Percentiles rank a stretch among this genome's conserved stretches.
These are phyloP conservation scores for Gerris buenoi DNA, from an alignment of 1,140 invertebrate genomes.

Conservation along the genomic window DNA sequence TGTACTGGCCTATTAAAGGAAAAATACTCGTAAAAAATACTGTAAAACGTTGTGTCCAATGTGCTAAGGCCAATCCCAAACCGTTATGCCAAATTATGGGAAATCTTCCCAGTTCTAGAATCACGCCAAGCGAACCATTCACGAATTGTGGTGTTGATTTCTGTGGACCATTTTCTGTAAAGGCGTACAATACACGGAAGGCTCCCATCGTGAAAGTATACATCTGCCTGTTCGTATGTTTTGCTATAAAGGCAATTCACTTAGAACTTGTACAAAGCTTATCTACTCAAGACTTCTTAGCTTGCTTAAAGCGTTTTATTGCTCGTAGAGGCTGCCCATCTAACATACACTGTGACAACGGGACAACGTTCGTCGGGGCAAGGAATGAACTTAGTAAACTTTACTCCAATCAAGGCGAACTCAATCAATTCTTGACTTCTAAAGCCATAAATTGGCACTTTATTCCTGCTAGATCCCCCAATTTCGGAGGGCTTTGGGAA, in stretches of 20 bases:
- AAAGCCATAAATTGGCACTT: slow-evolving; percentile 5
- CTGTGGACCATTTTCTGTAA: slow-evolving; percentile 15
- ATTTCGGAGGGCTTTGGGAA: slow-evolving; percentile 27
- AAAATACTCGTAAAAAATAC: background rate
- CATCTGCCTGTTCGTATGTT: slow-evolving; percentile 25
- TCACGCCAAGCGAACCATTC: slow-evolving; percentile 12
- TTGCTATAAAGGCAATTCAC: slow-evolving; percentile 23
- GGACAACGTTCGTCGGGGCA: background rate
- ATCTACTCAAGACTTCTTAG: slow-evolving; percentile 22
- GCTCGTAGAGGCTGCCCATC: slow-evolving; percentile 14
- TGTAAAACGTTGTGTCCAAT: background rate
- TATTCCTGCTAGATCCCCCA: slow-evolving; percentile 8
- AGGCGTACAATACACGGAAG: slow-evolving; percentile 15
- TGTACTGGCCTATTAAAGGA: background rate
- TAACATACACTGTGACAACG: background rate
- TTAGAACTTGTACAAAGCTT: slow-evolving; percentile 24
- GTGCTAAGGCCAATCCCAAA: background rate
- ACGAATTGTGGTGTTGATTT: slow-evolving; percentile 16
- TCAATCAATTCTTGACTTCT: background rate
- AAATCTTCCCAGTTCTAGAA: slow-evolving; percentile 16
- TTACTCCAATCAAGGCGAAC: background rate
- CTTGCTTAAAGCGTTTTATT: slow-evolving; percentile 23
- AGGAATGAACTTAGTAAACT: background rate
- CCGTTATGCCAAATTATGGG: slow-evolving; percentile 12
- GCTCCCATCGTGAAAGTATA: slow-evolving; percentile 21